Evolutionary conservation across 2,113 vertebrate genomes (phyloP), one percentile per base, ranked within the genome.

Genomic region (Cinclus mexicanus): DNA sequence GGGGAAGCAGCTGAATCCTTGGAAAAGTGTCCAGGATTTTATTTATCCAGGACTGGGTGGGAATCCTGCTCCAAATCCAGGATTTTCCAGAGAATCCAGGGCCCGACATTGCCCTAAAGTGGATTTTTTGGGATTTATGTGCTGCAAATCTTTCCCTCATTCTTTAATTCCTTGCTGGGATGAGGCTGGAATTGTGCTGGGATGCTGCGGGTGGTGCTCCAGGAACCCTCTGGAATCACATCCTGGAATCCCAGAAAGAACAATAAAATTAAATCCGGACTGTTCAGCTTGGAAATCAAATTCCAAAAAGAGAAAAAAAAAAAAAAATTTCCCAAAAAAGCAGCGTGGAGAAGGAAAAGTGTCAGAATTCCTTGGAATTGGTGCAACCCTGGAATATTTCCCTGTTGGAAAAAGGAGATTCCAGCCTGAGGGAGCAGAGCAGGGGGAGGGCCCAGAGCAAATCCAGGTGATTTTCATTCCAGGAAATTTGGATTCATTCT

Each of bases 401-500:
- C 59, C 89, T 56, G 87, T 29, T 77, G 29, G 70, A 22, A 12
- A 29, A 59, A 49, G 55, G 33, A 47, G 42, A 47, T 75, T 28
- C 33, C 72, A 29, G 72, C 14, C 41, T 8, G 3, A 6, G 33
- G 28, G 70, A 28, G 29, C 22, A 14, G 37, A 71, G 23, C 29
- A 42, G 9, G 9, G 20, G 19, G 39, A 44, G 49, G 72, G 90
- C 75, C 64, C 94, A 90, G 80, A 92, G 84, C 46, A n/a, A 80
- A 83, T 82, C 87, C 83, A 89, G 87, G 72, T 74, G 87, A 94
- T 35, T n/a, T 57, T 90, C 93, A 71, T 94, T 89, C 81, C 96
- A 97, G 93, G 94, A 88, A 94, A 96, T 93, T 86, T 75, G 94
- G 85, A 91, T 96, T 92, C 67, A 78, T 95, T 97, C 95, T 88